Evolutionary conservation across 2,888 invertebrate species (phyloP), one percentile per base, ranked within the genome.

Genomic region (Deilephila elpenor): DNA sequence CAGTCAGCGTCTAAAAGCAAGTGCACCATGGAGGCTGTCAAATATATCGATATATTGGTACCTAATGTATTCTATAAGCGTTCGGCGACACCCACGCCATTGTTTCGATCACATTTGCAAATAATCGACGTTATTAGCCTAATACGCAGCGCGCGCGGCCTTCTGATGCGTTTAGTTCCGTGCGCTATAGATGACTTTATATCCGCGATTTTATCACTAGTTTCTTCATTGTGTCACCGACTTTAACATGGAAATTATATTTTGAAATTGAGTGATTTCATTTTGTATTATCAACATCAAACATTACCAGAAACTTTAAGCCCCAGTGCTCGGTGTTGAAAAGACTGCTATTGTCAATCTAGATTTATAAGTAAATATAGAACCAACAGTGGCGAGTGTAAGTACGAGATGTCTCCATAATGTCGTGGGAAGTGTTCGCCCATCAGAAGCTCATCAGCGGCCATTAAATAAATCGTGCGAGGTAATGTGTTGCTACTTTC

Each of bases 51-150:
- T 3, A 44, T 8, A 44, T 44, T 11, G 11, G 25, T 78, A 76
- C 80, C 84, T 83, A 84, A 86, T 84, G 83, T 85, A 89, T 89
- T 86, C 83, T 83, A 86, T 86, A 82, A 82, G 83, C 83, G 84
- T 79, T 82, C 78, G 67, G 67, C 44, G 67, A 67, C 67, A 67
- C 78, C 78, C 80, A 77, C 80, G 79, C 88, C 83, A 90, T 90
- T 90, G 90, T 89, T 87, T 82, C 84, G 78, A 76, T 73, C 84
- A 82, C 81, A 89, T 88, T 88, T 89, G 85, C 84, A 86, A 89
- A 88, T 89, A 88, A 89, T 89, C 80, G 82, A 81, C 76, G 78
- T 83, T 84, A 87, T 89, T 87, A 84, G 80, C 70, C 76, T 85
- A 85, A 89, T 86, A 79, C 77, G 80, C 77, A 77, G 25, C 56